Conservation (phyloP, 1,140 invertebrate genomes). For the Dryas iulia region DNA sequence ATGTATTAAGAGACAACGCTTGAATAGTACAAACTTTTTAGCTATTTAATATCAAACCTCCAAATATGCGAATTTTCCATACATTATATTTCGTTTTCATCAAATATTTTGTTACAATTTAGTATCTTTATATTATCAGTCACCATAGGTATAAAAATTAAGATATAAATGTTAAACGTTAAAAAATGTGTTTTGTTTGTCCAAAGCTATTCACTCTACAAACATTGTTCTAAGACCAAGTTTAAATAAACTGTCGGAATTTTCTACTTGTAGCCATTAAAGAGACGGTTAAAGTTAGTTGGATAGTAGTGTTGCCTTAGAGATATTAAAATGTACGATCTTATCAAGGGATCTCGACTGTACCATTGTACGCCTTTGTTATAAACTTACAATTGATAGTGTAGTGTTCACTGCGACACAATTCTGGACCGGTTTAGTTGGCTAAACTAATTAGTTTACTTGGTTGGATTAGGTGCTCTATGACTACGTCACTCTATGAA, state of each 20-base stretch:
- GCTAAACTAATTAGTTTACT: neutral
- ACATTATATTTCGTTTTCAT: too few species aligned
- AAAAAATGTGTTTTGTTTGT: neutral
- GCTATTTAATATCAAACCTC: too few species aligned
- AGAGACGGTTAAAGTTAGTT: conserved; percentile 2
- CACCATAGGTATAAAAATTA: too few species aligned
- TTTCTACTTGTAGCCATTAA: conserved; percentile 1
- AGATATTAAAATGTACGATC: conserved; percentile 2
- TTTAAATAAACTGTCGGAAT: neutral
- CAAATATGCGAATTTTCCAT: too few species aligned
- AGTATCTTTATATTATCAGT: too few species aligned
- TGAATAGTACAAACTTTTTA: too few species aligned
- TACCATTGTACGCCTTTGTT: neutral
- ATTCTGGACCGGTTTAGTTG: neutral
- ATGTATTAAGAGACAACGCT: too few species aligned
- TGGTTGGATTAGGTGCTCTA: neutral
- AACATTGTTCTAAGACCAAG: neutral
- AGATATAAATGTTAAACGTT: neutral
- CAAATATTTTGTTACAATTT: too few species aligned
- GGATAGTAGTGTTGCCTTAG: conserved; percentile 1
- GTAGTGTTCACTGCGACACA: neutral
- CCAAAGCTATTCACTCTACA: neutral
- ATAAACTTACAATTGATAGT: conserved; percentile 2
- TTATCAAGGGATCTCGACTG: neutral
- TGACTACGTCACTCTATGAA: neutral